Conservation (phyloP, 1,140 invertebrate genomes). For the Tribolium castaneum region DNA sequence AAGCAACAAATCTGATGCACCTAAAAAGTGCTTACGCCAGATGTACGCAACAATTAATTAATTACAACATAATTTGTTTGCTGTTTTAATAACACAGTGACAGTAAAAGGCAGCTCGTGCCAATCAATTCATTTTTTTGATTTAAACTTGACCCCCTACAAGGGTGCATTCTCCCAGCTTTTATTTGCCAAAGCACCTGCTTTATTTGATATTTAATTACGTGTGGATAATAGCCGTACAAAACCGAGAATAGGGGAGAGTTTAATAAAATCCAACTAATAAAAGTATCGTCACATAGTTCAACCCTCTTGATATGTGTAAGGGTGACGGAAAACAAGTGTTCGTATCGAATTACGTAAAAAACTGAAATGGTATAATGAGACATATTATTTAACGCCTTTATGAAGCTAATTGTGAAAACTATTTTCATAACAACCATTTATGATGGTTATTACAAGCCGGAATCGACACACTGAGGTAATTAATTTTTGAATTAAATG, state of each 20-base stretch:
- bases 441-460: slow-evolving; percentile 22
- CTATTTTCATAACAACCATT: slow-evolving; percentile 2
- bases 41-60: too few species aligned
- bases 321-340: slow-evolving; percentile 22
- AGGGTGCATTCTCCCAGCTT: neutral
- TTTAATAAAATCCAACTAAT: slow-evolving; percentile 47
- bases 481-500: slow-evolving; percentile 30
- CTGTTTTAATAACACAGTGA: neutral
- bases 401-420: neutral
- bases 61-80: neutral
- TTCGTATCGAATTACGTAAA: slow-evolving; percentile 20
- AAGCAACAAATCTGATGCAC: neutral
- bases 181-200: slow-evolving; percentile 51
- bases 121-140: neutral
- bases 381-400: slow-evolving; percentile 23
- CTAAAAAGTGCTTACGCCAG: neutral
- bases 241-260: slow-evolving; percentile 17
- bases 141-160: neutral
- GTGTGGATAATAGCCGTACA: slow-evolving; percentile 54
- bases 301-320: neutral
- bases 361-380: neutral
- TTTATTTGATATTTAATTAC: slow-evolving; percentile 60
- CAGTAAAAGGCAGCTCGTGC: neutral
- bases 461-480: neutral
- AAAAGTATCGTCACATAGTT: slow-evolving; percentile 17